Evolutionary conservation across 2,888 invertebrate species (phyloP), one percentile per base, ranked within the genome.

Genomic region (Onchidella celtica): DNA sequence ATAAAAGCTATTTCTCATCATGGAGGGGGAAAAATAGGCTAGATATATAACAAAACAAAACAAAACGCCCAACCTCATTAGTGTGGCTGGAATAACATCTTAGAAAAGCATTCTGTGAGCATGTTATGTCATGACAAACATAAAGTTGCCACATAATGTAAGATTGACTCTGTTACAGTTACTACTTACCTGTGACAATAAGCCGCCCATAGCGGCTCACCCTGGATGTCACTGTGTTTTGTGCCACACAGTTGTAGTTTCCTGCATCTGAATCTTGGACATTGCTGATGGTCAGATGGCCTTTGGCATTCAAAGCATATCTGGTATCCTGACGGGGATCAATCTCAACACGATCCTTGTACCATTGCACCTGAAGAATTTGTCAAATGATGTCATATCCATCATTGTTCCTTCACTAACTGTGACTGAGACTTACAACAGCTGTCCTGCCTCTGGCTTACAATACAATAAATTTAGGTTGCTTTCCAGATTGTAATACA

Each of bases 311-410:
- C 38, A 84, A 40, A 29, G 40, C 38, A 36, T 81, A 81, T n/a
- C 79, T 79, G 1, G 29, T 9, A 40, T 69, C 69, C 2, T 55
- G 36, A 3, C 81, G 63, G 17, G 70, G 76, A 17, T 85, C 83
- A 21, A 85, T n/a, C 17, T 74, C 29, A 63, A 47, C 34, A 29
- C 73, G 36, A 36, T 85, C 83, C 55, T 84, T 83, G 29, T 66
- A 55, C 85, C 85, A 85, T 76, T 68, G 65, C 2, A 85, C 70
- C 85, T 85, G 82, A 4, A 1, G 6, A 36, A 40, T n/a, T n/a
- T n/a, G n/a, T n/a, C n/a, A n/a, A n/a, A 40, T 24, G 14, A 29
- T 66, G 14, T 27, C 4, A 17, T 66, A 14, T 17, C 14, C 21
- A 66, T 34, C 66, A 34, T 4, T 11, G 21, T 32, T 32, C n/a